phyloP scores from a whole-genome alignment of 2,113 vertebrate genomes.

The Hippocampus zosterae region DNA sequence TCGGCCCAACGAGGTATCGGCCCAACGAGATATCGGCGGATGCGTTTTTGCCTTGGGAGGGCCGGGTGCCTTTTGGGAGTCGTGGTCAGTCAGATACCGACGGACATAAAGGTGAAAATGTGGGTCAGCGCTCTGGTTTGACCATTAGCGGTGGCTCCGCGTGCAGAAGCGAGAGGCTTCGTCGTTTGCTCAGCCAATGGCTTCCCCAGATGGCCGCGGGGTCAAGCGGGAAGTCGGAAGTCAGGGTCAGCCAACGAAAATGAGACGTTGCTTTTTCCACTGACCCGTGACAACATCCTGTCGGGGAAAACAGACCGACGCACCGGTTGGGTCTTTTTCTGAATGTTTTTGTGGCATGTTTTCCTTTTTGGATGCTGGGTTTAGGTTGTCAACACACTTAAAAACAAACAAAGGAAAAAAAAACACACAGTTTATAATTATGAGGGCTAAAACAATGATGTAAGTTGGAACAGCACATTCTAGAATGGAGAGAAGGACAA shows the following conservation, averaged over 20 bases:
- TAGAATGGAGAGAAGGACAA: no score
- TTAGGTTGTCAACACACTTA: background rate
- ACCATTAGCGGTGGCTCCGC: constrained; percentile 85
- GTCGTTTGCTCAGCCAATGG: constrained; percentile 68
- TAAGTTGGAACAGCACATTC: no score
- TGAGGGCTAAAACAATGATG: no score
- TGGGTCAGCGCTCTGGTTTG: constrained; percentile 74
- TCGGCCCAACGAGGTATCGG: background rate
- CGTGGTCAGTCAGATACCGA: background rate
- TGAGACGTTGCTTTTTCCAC: constrained; percentile 58
- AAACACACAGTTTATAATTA: no score
- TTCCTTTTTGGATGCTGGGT: background rate
- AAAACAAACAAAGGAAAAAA: no score
- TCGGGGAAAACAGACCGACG: constrained; percentile 53
- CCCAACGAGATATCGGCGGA: background rate
- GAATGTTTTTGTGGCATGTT: background rate
- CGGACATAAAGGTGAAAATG: constrained; percentile 34
- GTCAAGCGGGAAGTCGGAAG: constrained; percentile 86
- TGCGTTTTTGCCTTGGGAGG: background rate
- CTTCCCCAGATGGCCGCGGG: constrained; percentile 88
- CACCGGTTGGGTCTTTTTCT: constrained; percentile 20
- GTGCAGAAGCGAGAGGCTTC: constrained; percentile 70
- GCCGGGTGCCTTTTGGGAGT: background rate
- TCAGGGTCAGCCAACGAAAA: constrained; percentile 73
- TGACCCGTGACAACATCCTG: constrained; percentile 62